Percentiles rank a stretch among this genome's conserved stretches.
Conservation (phyloP, 2,113 vertebrate genomes). For the Labeo catla region DNA sequence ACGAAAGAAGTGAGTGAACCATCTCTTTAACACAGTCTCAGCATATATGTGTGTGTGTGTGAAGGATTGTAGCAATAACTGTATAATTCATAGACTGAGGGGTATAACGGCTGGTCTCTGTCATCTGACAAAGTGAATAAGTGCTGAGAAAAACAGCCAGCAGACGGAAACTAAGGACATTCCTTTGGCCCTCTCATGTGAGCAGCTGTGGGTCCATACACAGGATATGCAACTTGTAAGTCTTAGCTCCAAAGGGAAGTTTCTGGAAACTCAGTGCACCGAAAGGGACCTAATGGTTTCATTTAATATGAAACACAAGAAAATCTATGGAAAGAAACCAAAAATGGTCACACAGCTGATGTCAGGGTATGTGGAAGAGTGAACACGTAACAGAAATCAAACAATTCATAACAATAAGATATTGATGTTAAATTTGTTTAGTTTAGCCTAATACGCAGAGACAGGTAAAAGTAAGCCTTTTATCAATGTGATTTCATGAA, state of each 20-base stretch:
- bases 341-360: not conserved
- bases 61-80: not conserved
- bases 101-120: conserved; percentile 32
- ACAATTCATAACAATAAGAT: not conserved
- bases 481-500: not conserved
- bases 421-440: not conserved
- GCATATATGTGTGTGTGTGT: not conserved
- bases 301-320: not conserved
- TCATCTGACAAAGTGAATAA: conserved; percentile 24
- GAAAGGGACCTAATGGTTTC: conserved; percentile 9
- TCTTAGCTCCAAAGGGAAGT: conserved; percentile 39
- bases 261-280: conserved; percentile 50
- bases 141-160: not conserved
- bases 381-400: not conserved
- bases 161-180: conserved; percentile 29
- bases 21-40: not conserved
- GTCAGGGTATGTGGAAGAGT: not conserved
- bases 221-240: conserved; percentile 51
- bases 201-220: conserved; percentile 57
- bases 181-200: conserved; percentile 40
- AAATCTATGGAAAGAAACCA: not conserved
- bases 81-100: conserved; percentile 16
- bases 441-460: not conserved
- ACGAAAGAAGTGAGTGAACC: not conserved
- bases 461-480: not conserved